phyloP scores from a whole-genome alignment of 2,113 vertebrate species.

The Brevimyrus niger region DNA sequence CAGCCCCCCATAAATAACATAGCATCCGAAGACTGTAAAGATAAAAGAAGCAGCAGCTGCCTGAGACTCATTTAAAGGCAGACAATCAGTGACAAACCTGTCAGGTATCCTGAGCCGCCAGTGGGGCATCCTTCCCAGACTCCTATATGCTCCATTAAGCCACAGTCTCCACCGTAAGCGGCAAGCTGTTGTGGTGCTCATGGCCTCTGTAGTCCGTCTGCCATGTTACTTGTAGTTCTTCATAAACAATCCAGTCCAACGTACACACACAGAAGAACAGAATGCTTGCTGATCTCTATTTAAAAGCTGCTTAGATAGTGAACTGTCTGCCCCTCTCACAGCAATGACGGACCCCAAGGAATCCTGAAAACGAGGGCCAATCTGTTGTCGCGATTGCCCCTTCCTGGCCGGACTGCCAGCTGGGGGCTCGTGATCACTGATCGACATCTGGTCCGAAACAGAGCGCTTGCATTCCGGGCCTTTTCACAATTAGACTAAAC shows the following conservation, averaged over 20 bases:
- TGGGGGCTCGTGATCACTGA: background rate
- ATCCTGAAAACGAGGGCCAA: background rate
- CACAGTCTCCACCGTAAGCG: background rate
- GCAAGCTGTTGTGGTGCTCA: background rate
- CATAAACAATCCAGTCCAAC: background rate
- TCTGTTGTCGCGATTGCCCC: background rate
- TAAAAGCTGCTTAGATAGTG: background rate
- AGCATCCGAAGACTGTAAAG: background rate
- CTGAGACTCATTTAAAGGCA: slow-evolving; percentile 14
- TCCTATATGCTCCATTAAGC: background rate
- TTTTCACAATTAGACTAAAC: background rate
- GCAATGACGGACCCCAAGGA: background rate
- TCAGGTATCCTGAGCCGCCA: background rate
- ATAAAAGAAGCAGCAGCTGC: background rate
- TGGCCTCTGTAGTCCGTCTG: background rate
- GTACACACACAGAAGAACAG: background rate
- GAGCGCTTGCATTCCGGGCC: background rate
- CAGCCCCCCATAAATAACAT: background rate
- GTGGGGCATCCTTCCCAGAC: background rate
- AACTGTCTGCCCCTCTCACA: background rate
- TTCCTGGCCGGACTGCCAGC: background rate
- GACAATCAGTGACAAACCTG: background rate
- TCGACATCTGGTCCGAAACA: background rate
- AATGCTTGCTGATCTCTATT: background rate
- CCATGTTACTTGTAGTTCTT: background rate